Conservation (phyloP, 2,888 invertebrate species). For the Ormyrus thymus region DNA sequence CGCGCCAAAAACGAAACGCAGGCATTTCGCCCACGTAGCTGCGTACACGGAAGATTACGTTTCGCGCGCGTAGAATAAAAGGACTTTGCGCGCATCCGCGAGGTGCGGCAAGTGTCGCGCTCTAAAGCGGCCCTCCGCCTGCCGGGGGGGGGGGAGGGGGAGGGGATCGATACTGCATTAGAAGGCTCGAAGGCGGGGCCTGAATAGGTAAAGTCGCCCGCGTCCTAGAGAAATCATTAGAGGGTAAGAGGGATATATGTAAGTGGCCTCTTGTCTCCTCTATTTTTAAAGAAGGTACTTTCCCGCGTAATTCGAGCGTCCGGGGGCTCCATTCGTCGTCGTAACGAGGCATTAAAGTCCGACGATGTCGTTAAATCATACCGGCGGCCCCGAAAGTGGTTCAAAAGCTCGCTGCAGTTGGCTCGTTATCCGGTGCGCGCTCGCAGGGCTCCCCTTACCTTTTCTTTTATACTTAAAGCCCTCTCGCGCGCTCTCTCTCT, state of each 20-base stretch:
- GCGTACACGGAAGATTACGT: constrained; percentile 56
- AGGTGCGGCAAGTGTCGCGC: no score
- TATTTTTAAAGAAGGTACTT: constrained; percentile 40
- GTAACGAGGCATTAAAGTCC: constrained; percentile 57
- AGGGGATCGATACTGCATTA: not conserved
- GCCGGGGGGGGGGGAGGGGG: not conserved
- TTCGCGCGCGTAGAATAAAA: constrained; percentile 51
- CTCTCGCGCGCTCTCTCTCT: no score
- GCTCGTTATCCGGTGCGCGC: constrained; percentile 43
- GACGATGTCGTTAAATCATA: constrained; percentile 55
- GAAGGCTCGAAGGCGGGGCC: not conserved
- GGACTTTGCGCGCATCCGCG: constrained; percentile 35
- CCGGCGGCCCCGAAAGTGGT: constrained; percentile 24
- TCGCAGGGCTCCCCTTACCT: no score
- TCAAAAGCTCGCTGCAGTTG: constrained; percentile 45
- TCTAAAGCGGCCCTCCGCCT: not conserved
- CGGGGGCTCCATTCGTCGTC: constrained; percentile 48
- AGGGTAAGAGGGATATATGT: constrained; percentile 3
- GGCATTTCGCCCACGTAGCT: constrained; percentile 51
- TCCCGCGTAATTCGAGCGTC: constrained; percentile 45
- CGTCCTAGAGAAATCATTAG: constrained; percentile 11
- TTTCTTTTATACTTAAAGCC: no score
- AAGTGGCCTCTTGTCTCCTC: constrained; percentile 41
- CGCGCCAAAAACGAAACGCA: constrained; percentile 38
- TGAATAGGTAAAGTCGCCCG: not conserved